Conservation (phyloP, 2,888 invertebrate genomes). For the Idaea straminata region DNA sequence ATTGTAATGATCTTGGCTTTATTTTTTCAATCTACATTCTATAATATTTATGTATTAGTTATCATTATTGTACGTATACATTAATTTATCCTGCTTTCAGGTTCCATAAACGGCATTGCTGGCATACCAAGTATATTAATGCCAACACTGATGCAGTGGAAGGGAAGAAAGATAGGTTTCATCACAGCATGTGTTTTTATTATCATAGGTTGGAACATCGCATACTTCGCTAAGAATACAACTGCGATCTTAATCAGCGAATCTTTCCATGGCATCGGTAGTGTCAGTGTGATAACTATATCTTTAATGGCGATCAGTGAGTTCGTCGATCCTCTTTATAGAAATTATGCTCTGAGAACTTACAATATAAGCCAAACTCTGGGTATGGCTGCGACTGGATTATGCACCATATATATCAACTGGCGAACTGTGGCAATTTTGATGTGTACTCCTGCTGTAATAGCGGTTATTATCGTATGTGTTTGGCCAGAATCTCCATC, state of each 20-base stretch:
- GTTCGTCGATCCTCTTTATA: background rate
- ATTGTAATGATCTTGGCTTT: too few species aligned
- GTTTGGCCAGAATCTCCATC: conserved; percentile 10
- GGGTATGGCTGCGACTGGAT: background rate
- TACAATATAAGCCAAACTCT: background rate
- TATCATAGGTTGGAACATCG: conserved; percentile 28
- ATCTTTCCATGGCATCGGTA: conserved; percentile 7
- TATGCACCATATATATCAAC: background rate
- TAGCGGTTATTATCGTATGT: background rate
- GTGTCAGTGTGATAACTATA: background rate
- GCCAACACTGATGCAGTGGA: conserved; percentile 33
- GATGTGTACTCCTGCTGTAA: background rate
- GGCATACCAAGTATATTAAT: conserved; percentile 32
- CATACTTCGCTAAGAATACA: conserved; percentile 4
- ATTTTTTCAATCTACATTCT: too few species aligned
- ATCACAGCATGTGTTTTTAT: conserved; percentile 27
- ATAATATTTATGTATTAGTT: too few species aligned
- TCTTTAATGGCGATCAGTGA: conserved; percentile 3
- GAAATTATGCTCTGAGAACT: background rate
- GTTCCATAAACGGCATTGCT: conserved; percentile 15
- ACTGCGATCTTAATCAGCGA: conserved; percentile 2
- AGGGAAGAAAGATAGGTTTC: conserved; percentile 31
- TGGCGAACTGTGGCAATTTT: background rate
- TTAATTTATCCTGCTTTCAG: background rate
- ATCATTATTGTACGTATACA: too few species aligned